A percentile compares a stretch with the other conserved stretches of the same genome.
These are phyloP conservation scores for Erinaceus europaeus DNA, from an alignment of 2,113 vertebrate genomes.

Conservation along the genomic window DNA sequence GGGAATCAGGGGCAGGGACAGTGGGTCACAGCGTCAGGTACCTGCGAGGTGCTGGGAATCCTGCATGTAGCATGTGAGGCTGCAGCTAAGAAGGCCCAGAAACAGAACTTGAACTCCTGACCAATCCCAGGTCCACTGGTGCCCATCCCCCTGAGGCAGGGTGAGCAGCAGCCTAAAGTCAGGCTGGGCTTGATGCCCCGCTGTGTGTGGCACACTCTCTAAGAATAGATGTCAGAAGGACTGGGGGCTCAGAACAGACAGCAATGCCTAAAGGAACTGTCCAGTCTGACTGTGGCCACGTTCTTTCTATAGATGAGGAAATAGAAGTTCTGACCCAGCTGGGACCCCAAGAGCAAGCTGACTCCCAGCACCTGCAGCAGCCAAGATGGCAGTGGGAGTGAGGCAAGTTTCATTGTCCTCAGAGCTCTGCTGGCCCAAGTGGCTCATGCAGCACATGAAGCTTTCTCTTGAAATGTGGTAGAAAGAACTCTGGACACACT, in stretches of 20 bases:
- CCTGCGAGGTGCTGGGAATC: neutral
- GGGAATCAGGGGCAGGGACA: neutral
- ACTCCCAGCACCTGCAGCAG: neutral
- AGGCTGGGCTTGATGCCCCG: neutral
- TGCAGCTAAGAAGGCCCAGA: neutral
- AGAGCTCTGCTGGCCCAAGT: neutral
- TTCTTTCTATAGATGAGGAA: neutral
- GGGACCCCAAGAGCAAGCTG: neutral
- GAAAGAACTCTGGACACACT: neutral
- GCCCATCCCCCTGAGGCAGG: neutral
- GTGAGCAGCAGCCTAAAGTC: neutral
- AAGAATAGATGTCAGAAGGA: neutral
- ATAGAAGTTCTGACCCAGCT: neutral
- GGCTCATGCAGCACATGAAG: neutral
- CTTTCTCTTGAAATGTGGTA: neutral
- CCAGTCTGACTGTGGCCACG: neutral
- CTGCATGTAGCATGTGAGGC: rapidly evolving
- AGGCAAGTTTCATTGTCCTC: neutral
- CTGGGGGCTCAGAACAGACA: neutral
- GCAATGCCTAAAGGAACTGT: neutral
- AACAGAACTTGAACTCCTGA: neutral
- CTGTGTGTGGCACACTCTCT: neutral
- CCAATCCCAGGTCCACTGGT: neutral
- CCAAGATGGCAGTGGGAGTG: neutral
- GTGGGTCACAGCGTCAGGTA: neutral